Evolutionary conservation across 2,888 invertebrate genomes (phyloP).

Genomic region (Rhimphoctona megacephalus): DNA sequence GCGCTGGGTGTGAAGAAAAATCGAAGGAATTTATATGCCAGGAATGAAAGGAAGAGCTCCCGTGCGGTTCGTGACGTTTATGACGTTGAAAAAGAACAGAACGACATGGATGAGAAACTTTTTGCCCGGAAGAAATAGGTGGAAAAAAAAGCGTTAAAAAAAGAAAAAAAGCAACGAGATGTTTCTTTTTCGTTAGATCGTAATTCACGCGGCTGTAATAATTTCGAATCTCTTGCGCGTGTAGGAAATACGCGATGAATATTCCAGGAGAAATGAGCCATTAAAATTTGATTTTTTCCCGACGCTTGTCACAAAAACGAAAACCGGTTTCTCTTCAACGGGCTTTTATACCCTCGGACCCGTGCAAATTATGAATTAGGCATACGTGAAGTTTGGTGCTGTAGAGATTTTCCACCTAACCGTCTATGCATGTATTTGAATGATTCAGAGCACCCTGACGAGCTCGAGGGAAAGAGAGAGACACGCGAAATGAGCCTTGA

Average conservation of each 20-base stretch:
- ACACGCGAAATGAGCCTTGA: constrained; percentile 18
- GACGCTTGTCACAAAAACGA: constrained; percentile 16
- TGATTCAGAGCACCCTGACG: background rate
- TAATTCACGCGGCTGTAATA: constrained; percentile 60
- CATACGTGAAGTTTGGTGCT: background rate
- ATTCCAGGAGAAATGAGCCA: constrained; percentile 24
- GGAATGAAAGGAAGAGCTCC: constrained; percentile 44
- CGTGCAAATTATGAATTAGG: constrained; percentile 59
- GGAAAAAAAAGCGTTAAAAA: constrained; percentile 31
- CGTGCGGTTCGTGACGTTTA: constrained; percentile 33
- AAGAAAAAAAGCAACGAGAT: constrained; percentile 48
- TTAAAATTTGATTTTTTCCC: constrained; percentile 44
- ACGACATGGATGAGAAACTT: constrained; percentile 37
- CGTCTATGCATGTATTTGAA: background rate
- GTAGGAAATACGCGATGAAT: constrained; percentile 17
- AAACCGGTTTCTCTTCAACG: constrained; percentile 44
- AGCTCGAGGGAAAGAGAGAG: background rate
- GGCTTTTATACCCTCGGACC: constrained; percentile 12
- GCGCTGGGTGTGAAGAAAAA: constrained; percentile 61
- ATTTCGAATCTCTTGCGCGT: constrained; percentile 39
- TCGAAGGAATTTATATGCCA: constrained; percentile 70
- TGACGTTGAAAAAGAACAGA: constrained; percentile 43
- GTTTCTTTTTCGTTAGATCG: constrained; percentile 21
- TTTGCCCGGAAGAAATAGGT: constrained; percentile 16
- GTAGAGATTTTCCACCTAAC: background rate